These are phyloP conservation scores for Carabus problematicus DNA, from an alignment of 2,888 invertebrate genomes.

Conservation along the genomic window DNA sequence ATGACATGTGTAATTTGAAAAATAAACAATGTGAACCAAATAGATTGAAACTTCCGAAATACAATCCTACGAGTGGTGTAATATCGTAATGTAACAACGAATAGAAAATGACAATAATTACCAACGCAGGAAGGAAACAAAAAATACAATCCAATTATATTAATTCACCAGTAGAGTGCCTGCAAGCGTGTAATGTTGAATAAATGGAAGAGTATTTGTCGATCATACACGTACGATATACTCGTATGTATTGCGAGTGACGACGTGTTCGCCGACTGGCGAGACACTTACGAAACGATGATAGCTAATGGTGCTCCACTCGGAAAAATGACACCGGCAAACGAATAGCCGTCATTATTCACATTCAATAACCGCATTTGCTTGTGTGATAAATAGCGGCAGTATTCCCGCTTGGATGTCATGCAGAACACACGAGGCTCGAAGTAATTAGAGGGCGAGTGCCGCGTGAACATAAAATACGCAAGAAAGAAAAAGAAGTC, in stretches of 20 bases:
- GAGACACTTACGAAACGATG: slow-evolving; percentile 18
- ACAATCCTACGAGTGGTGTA: too few relatives aligned
- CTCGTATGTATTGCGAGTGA: slow-evolving; percentile 3
- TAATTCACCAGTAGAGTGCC: slow-evolving; percentile 3
- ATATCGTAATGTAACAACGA: too few relatives aligned
- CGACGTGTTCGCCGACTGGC: slow-evolving; percentile 10
- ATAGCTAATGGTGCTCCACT: slow-evolving; percentile 35
- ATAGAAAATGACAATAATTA: too few relatives aligned
- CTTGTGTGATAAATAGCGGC: slow-evolving; percentile 47
- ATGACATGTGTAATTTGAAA: too few relatives aligned
- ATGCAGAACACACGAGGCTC: slow-evolving; percentile 1
- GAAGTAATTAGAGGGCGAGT: background rate
- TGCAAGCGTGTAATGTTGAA: background rate
- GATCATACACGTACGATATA: background rate
- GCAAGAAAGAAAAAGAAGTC: slow-evolving; percentile 1
- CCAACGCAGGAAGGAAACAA: too few relatives aligned
- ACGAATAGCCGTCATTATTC: slow-evolving; percentile 46
- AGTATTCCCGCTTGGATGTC: slow-evolving; percentile 32
- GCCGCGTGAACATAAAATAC: background rate
- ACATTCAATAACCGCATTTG: slow-evolving; percentile 48
- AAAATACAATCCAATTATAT: background rate
- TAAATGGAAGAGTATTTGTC: slow-evolving; percentile 4
- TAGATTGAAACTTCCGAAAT: too few relatives aligned
- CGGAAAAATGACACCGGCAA: slow-evolving; percentile 49
- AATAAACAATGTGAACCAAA: too few relatives aligned